A percentile compares a stretch with the other conserved stretches of the same genome.
Evolutionary conservation across 2,888 invertebrate genomes (phyloP).

Genomic region (Peribatodes rhomboidaria): DNA sequence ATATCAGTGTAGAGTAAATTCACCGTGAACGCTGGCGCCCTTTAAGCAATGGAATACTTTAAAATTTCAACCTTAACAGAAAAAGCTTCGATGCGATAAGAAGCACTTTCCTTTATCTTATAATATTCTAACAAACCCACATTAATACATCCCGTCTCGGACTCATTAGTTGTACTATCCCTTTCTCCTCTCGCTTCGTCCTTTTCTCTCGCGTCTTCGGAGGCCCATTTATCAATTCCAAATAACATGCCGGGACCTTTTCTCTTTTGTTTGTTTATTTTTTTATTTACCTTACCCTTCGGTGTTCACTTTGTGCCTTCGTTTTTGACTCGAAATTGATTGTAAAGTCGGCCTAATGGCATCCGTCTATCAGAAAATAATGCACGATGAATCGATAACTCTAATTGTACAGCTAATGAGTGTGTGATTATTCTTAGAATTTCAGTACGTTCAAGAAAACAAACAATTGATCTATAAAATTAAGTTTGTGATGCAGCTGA

Average conservation of each 20-base stretch:
- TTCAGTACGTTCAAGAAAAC: constrained; percentile 47
- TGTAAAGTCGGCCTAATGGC: constrained; percentile 82
- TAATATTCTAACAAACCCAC: constrained; percentile 67
- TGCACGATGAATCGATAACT: constrained; percentile 77
- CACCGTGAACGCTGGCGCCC: constrained; percentile 68
- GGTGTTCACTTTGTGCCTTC: constrained; percentile 74
- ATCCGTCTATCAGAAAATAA: constrained; percentile 69
- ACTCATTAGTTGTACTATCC: constrained; percentile 79
- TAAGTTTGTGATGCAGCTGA: constrained; percentile 55
- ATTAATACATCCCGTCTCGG: constrained; percentile 69
- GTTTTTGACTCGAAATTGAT: constrained; percentile 82
- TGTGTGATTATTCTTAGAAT: constrained; percentile 58
- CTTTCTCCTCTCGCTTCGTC: constrained; percentile 72
- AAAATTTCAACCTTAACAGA: constrained; percentile 49
- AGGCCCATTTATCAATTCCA: constrained; percentile 86
- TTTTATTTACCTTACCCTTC: constrained; percentile 84
- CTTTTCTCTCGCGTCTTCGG: constrained; percentile 75
- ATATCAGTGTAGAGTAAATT: constrained; percentile 70
- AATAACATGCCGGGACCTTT: constrained; percentile 85
- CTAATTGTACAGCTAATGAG: constrained; percentile 77
- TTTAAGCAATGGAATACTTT: constrained; percentile 47
- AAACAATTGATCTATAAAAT: constrained; percentile 56
- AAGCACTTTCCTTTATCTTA: constrained; percentile 81
- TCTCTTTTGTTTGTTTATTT: constrained; percentile 82
- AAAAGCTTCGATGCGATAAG: constrained; percentile 58